Conservation (phyloP, 2,888 invertebrate genomes). For the Aspidiotus rigidus region DNA sequence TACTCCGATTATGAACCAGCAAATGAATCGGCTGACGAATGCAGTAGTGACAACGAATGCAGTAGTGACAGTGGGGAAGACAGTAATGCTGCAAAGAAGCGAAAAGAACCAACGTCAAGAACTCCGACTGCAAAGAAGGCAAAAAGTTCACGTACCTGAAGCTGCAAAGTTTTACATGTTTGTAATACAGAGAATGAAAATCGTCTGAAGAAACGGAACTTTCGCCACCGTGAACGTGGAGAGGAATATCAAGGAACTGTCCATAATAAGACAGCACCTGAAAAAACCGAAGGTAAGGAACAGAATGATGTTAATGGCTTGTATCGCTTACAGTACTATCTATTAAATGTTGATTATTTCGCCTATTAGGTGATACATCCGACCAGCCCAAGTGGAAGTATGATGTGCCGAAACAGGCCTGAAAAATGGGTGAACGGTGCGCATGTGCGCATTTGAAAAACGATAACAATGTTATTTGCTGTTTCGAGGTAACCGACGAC, state of each 20-base stretch:
- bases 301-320: not conserved
- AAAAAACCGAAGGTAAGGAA: slow-evolving; percentile 6
- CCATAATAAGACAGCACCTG: slow-evolving; percentile 1
- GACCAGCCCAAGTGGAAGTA: slow-evolving; percentile 4
- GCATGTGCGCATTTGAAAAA: not conserved
- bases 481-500: not conserved
- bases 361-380: too few species aligned
- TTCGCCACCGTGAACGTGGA: not conserved
- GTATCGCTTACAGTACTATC: too few species aligned
- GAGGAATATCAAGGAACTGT: not conserved
- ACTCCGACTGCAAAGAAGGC: too few species aligned
- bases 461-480: not conserved
- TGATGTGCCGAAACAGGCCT: not conserved
- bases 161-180: too few species aligned
- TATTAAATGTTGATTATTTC: too few species aligned
- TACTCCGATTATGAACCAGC: too few species aligned
- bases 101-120: too few species aligned
- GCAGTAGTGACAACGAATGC: too few species aligned
- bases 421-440: not conserved
- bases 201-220: not conserved
- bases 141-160: too few species aligned
- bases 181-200: slow-evolving; percentile 4
- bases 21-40: too few species aligned
- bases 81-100: too few species aligned
- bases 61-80: too few species aligned